Conservation (phyloP, 1,140 invertebrate species). For the Ectropis grisescens region DNA sequence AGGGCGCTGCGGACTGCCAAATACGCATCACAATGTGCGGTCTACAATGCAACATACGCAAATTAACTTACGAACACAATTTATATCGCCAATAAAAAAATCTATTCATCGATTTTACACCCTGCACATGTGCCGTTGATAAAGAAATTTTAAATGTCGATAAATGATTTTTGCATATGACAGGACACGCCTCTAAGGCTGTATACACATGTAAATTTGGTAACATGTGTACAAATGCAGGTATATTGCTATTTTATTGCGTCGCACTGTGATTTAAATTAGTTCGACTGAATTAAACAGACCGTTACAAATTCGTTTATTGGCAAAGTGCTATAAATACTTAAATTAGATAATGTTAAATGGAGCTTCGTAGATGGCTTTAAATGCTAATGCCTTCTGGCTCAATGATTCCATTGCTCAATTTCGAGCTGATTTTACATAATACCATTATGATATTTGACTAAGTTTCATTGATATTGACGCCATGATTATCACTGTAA, state of each 20-base stretch:
- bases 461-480: too few species aligned
- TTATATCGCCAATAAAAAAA: slow-evolving; percentile 63
- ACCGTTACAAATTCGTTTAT: slow-evolving; percentile 58
- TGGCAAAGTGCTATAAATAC: slow-evolving; percentile 41
- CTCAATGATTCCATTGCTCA: too few species aligned
- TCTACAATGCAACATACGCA: slow-evolving; percentile 53
- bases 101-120: slow-evolving; percentile 50
- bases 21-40: slow-evolving; percentile 38
- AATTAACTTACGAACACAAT: slow-evolving; percentile 57
- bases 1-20: slow-evolving; percentile 18
- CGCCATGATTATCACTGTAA: too few species aligned
- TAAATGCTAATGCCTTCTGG: slow-evolving; percentile 12
- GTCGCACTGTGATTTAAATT: slow-evolving; percentile 43
- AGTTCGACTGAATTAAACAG: slow-evolving; percentile 42
- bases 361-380: slow-evolving; percentile 12
- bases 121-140: slow-evolving; percentile 43
- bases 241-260: slow-evolving; percentile 40
- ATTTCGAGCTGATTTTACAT: too few species aligned
- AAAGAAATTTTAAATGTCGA: slow-evolving; percentile 53
- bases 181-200: slow-evolving; percentile 17
- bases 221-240: slow-evolving; percentile 50
- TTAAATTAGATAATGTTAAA: slow-evolving; percentile 20
- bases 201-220: slow-evolving; percentile 32
- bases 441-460: too few species aligned
- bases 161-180: slow-evolving; percentile 68